Base-by-base conservation (phyloP, 2,888 invertebrate species). In the Lasius platythorax region DNA sequence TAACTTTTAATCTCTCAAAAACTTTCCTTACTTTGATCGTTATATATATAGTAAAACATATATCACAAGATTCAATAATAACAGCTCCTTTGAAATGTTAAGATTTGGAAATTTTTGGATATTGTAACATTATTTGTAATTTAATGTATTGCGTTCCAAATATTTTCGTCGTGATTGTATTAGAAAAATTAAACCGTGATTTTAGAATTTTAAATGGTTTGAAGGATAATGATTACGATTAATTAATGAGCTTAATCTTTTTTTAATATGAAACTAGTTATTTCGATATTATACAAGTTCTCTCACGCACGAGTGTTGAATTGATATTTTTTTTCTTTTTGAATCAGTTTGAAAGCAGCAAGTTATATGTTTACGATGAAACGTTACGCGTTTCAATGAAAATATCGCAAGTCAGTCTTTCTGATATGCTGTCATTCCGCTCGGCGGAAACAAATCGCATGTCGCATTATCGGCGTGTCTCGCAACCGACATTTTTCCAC, bases 401-500 rank as follows among this genome's bases (percentile, higher is more conserved):
- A 81, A 81, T 81, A 81, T 81, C 79, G 61, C 73, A 33, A 81
- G 79, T 81, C 79, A 68, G 73, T 81, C 79, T 73, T 73, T 81
- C 63, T 81, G 79, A 81, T 73, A 73, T 72, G 79, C 79, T 73
- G 79, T 81, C 79, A 81, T 79, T 72, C 56, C 53, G 78, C 40
- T 3, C 46, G 72, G 74, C 79, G 79, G 79, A 73, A 81, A 81
- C 79, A 81, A 74, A 67, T 75, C 75, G 68, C 81, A 75, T 79
- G 72, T 72, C 78, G 58, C 66, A 79, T 87, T 85, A 82, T 84
- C 82, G 78, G 85, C 70, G 85, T 72, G 78, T 66, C 78, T 63
- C 40, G 67, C n/a, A 56, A 23, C 67, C 40, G 74, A 33, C 74
- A 79, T 75, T 87, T 84, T 85, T 84, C 68, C 83, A 81, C 74